Evolutionary conservation across 2,113 vertebrate species (phyloP), one percentile per base, ranked within the genome.

Genomic region (Ahaetulla prasina): DNA sequence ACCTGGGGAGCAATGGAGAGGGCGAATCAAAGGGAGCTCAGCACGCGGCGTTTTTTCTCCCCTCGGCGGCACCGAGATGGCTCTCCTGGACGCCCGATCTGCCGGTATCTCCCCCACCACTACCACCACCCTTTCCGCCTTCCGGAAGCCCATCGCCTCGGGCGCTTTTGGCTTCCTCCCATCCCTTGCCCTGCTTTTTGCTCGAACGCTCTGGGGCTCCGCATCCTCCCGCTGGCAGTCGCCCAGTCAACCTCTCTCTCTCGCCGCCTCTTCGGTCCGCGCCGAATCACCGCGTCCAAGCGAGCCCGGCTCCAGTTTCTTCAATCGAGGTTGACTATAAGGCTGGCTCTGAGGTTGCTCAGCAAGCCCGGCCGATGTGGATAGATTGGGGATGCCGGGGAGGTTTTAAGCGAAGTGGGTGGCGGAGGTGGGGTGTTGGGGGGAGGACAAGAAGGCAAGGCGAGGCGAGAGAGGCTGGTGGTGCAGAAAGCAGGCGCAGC

Each of bases 211-310:
- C 93, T 93, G 95, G 95, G 89, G 96, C 94, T 97, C 97, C 96
- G 97, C 97, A 95, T 96, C 96, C 96, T 98, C 97, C 96, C 96
- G 94, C 63, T 68, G 63, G 63, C n/a, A 68, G 63, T 68, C 14
- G 30, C 63, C 63, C 63, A 16, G 63, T 68, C 63, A n/a, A n/a
- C 95, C 97, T 96, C 57, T 96, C 96, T 96, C 95, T 96, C 63
- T 2, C 30, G 2, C 30, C 96, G 96, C 92, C 39, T 96, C 96
- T 91, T 57, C 8, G 92, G 88, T n/a, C 95, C 94, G 94, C 96
- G 91, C 94, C 93, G 97, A 95, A 97, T 96, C 95, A 93, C 4
- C 95, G 93, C 3, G 0, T 88, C 92, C 90, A 93, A 94, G 10
- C 85, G 20, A 95, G 95, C 93, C 50, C 6, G 80, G 50, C 1